These are phyloP conservation scores for Emydura subglobosa DNA, from an alignment of 2,113 vertebrate genomes.

Conservation along the genomic window DNA sequence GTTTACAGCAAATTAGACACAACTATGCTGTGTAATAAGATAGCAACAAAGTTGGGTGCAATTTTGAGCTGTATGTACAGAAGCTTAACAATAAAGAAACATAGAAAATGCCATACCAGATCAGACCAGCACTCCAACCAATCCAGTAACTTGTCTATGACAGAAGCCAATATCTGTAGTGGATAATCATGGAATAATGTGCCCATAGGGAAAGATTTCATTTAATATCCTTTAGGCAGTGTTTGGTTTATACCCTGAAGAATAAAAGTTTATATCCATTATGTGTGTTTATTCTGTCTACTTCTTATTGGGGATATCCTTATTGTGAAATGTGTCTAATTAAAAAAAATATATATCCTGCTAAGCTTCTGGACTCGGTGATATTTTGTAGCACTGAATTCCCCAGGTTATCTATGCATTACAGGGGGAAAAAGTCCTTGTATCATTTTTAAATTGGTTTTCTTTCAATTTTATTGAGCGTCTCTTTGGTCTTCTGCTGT, in stretches of 20 bases:
- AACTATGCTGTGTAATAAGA: not conserved
- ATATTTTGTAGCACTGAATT: not conserved
- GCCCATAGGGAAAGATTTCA: not conserved
- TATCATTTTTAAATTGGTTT: not conserved
- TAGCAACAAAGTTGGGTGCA: not conserved
- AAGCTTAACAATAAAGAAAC: not conserved
- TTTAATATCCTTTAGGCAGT: not conserved
- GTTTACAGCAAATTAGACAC: not conserved
- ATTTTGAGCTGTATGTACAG: not conserved
- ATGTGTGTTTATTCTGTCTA: not conserved
- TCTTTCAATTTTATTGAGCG: not conserved
- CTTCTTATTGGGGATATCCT: not conserved
- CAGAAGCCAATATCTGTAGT: not conserved
- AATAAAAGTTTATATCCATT: not conserved
- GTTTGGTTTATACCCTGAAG: not conserved
- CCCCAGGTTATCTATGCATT: conserved; percentile 30
- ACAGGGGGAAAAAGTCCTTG: not conserved
- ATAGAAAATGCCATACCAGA: not conserved
- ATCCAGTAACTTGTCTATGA: not conserved
- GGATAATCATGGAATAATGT: not conserved
- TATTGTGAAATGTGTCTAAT: not conserved
- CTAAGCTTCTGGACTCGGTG: not conserved
- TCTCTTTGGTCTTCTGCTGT: not conserved
- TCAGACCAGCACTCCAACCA: not conserved
- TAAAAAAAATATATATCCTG: not conserved